These are phyloP conservation scores for Ooceraea biroi DNA, from an alignment of 1,140 invertebrate genomes.

Conservation along the genomic window DNA sequence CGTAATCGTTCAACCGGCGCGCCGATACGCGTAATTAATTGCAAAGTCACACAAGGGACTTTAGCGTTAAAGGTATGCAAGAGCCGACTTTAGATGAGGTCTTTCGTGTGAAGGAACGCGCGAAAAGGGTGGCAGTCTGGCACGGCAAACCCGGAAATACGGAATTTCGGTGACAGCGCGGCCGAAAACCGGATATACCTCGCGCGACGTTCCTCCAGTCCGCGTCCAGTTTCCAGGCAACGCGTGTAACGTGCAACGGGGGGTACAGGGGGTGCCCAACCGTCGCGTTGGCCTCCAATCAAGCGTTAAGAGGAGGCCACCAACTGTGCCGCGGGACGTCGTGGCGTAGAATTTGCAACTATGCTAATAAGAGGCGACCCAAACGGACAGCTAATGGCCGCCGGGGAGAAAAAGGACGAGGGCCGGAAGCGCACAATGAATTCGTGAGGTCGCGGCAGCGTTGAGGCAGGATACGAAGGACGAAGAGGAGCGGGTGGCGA, in stretches of 20 bases:
- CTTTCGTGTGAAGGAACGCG: background rate
- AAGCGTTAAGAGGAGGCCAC: constrained; percentile 74
- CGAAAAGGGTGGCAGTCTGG: background rate
- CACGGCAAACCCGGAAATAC: background rate
- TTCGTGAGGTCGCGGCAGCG: constrained; percentile 78
- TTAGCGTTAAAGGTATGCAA: background rate
- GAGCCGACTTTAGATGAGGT: background rate
- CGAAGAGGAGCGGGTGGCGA: constrained; percentile 62
- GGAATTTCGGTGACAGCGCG: background rate
- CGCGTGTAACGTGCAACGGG: constrained; percentile 61
- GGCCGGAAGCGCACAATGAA: constrained; percentile 79
- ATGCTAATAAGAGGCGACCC: constrained; percentile 77
- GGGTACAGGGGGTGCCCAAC: constrained; percentile 57
- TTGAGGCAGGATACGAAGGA: constrained; percentile 31
- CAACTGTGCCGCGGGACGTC: constrained; percentile 70
- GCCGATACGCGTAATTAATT: constrained; percentile 26
- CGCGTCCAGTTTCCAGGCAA: constrained; percentile 56
- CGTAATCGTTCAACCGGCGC: constrained; percentile 14
- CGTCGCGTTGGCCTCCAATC: constrained; percentile 70
- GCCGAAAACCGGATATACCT: background rate
- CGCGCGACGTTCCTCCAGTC: constrained; percentile 15
- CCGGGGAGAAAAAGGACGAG: constrained; percentile 73
- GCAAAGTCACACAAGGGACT: background rate
- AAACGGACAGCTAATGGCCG: constrained; percentile 76
- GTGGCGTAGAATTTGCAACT: constrained; percentile 76